Percentiles rank a stretch among this genome's conserved stretches.
Conservation (phyloP, 2,797 vertebrate genomes). For the Enteromius anoplus region DNA sequence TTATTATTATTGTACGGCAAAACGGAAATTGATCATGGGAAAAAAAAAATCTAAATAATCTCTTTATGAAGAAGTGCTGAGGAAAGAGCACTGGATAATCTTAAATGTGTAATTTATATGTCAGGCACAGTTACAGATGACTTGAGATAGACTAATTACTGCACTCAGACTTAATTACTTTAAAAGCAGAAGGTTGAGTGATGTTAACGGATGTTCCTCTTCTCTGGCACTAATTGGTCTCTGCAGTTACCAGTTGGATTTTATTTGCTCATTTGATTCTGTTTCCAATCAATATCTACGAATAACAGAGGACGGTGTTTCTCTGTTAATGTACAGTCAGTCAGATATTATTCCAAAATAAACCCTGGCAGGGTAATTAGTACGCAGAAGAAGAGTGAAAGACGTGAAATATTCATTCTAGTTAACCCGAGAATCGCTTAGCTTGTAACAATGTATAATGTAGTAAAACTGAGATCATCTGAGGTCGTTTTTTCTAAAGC, state of each 20-base stretch:
- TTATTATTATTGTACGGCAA: not conserved
- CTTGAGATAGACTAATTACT: conserved; percentile 39
- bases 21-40: not conserved
- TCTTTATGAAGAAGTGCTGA: not conserved
- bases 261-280: not conserved
- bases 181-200: conserved; percentile 45
- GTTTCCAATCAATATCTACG: not conserved
- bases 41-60: not conserved
- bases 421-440: not conserved
- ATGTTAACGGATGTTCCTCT: conserved; percentile 32
- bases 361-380: not conserved
- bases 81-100: not conserved
- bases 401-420: not conserved
- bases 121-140: conserved; percentile 20
- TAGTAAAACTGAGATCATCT: not conserved
- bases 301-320: not conserved
- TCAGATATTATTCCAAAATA: not conserved
- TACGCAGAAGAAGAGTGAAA: not conserved
- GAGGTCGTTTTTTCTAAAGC: not conserved
- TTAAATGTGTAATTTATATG: conserved; percentile 42
- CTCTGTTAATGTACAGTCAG: not conserved
- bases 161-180: conserved; percentile 52
- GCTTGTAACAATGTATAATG: not conserved
- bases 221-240: conserved; percentile 41
- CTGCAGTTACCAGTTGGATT: conserved; percentile 7